A percentile compares a stretch with the other conserved stretches of the same genome.
Conservation (phyloP, 2,888 invertebrate genomes). For the Empis stercorea region DNA sequence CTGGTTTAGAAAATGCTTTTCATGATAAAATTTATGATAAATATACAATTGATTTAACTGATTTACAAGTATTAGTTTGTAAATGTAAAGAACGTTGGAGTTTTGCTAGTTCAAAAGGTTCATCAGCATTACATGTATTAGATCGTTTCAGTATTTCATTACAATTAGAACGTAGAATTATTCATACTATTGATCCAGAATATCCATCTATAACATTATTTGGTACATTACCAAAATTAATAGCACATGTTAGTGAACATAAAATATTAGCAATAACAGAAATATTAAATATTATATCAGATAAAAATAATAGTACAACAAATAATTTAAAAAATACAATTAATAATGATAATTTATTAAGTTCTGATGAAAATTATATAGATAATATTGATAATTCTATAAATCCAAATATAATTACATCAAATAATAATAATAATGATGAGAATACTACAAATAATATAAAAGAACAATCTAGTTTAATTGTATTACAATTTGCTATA, state of each 20-base stretch:
- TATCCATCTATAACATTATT: constrained; percentile 74
- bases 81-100: constrained; percentile 82
- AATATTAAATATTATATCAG: constrained; percentile 39
- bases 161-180: constrained; percentile 61
- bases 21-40: constrained; percentile 63
- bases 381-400: constrained; percentile 7
- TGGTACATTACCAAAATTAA: constrained; percentile 75
- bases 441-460: constrained; percentile 4
- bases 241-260: constrained; percentile 81
- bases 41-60: constrained; percentile 66
- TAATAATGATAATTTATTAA: not conserved
- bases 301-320: constrained; percentile 9
- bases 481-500: constrained; percentile 76
- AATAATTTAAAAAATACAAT: not conserved
- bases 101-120: constrained; percentile 70
- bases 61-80: constrained; percentile 77
- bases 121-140: constrained; percentile 74
- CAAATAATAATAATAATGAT: constrained; percentile 11
- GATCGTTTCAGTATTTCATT: constrained; percentile 61
- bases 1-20: constrained; percentile 45
- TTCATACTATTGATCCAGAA: constrained; percentile 72
- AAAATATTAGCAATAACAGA: constrained; percentile 60
- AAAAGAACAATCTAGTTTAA: constrained; percentile 40
- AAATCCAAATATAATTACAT: constrained; percentile 20
- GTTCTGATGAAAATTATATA: constrained; percentile 8